These are phyloP conservation scores for Rhaphigaster nebulosa DNA, from an alignment of 2,888 invertebrate genomes.

Conservation along the genomic window DNA sequence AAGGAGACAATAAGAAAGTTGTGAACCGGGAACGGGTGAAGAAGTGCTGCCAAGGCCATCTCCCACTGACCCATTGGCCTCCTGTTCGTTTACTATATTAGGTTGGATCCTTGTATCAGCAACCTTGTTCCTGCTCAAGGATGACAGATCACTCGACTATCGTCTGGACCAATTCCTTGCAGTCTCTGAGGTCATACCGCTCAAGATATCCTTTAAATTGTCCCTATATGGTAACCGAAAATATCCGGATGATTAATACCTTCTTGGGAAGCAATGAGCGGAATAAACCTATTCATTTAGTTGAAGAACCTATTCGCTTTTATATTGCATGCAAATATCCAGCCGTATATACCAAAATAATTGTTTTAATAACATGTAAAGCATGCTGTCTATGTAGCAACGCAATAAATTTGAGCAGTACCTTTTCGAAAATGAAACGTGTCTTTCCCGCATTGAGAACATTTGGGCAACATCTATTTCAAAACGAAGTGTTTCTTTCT, in stretches of 20 bases:
- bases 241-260: not conserved
- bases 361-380: no score
- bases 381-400: no score
- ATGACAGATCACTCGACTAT: not conserved
- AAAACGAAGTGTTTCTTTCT: no score
- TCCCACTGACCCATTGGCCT: slow-evolving; percentile 28
- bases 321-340: not conserved
- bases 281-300: not conserved
- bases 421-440: no score
- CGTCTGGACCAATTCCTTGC: not conserved
- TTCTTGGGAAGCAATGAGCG: not conserved
- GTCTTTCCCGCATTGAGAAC: no score
- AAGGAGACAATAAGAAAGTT: slow-evolving; percentile 19
- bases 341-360: no score
- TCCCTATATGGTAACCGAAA: slow-evolving; percentile 26
- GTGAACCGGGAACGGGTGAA: not conserved
- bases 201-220: not conserved
- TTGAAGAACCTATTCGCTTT: not conserved
- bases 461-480: no score
- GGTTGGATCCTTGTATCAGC: slow-evolving; percentile 8
- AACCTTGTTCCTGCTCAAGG: not conserved
- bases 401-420: no score
- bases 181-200: not conserved
- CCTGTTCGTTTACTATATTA: slow-evolving; percentile 5
- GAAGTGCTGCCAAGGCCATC: not conserved